A percentile compares a stretch with the other conserved stretches of the same genome.
Evolutionary conservation across 1,140 invertebrate genomes (phyloP).

Genomic region (Meloidogyne floridensis): DNA sequence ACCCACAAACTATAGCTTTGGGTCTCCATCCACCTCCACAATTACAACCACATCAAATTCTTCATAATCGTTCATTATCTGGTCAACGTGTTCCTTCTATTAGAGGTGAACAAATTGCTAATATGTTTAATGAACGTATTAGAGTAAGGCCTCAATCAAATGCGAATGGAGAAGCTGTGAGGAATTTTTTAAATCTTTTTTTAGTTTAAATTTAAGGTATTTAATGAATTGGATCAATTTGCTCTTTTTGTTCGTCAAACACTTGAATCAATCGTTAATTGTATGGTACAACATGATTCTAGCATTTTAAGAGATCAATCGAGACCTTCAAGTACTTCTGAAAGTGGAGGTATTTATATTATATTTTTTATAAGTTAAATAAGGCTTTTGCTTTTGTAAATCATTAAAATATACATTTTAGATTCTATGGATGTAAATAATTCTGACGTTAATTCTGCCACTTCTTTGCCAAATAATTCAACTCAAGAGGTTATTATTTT

Average conservation of each 20-base stretch:
- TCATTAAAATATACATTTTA: too few species aligned
- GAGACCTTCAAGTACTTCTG: too few species aligned
- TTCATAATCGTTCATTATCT: background rate
- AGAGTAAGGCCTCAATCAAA: conserved; percentile 14
- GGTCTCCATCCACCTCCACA: conserved; percentile 13
- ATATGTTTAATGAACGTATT: background rate
- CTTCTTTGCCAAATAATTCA: too few species aligned
- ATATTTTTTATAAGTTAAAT: too few species aligned
- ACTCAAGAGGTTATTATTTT: too few species aligned
- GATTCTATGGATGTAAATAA: too few species aligned
- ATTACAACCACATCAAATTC: background rate
- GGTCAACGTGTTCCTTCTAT: background rate
- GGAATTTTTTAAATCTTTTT: background rate
- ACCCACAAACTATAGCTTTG: conserved; percentile 28
- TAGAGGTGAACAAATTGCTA: conserved; percentile 13
- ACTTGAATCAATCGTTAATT: conserved; percentile 18
- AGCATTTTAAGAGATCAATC: conserved; percentile 8
- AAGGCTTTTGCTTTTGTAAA: too few species aligned
- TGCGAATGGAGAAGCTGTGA: conserved; percentile 19
- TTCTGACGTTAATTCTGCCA: too few species aligned
- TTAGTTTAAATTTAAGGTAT: conserved; percentile 19
- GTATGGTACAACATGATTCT: conserved; percentile 21
- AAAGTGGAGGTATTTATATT: background rate
- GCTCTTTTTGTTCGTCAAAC: conserved; percentile 24
- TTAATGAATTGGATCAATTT: conserved; percentile 22